phyloP scores from a whole-genome alignment of 2,113 vertebrate species.

The Amazona vittata region DNA sequence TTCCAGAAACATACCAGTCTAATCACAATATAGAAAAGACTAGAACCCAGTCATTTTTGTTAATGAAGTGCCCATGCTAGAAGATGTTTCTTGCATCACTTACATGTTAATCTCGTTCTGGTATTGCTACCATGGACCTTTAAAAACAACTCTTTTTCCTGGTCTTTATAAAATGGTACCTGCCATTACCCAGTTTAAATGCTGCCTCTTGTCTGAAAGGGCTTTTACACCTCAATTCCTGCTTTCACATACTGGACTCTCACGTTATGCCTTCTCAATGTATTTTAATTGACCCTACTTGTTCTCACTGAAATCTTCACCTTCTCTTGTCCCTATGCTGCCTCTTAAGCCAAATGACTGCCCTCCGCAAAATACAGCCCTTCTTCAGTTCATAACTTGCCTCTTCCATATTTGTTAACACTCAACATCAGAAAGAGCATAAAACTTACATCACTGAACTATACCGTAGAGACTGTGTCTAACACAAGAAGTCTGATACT shows the following conservation, averaged over 20 bases:
- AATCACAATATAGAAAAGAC: not conserved
- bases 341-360: not conserved
- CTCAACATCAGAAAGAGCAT: not conserved
- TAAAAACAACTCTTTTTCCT: not conserved
- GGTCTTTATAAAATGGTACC: not conserved
- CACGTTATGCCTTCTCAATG: not conserved
- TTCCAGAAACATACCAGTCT: not conserved
- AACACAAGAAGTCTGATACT: not conserved
- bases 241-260: not conserved
- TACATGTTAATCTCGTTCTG: not conserved
- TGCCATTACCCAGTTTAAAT: not conserved
- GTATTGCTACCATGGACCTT: not conserved
- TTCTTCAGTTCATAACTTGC: not conserved
- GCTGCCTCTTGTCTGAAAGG: not conserved
- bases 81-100: not conserved
- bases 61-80: not conserved
- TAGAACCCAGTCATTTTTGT: not conserved
- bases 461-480: not conserved
- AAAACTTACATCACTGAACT: not conserved
- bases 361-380: not conserved
- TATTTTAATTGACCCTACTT: not conserved
- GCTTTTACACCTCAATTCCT: not conserved
- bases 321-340: not conserved
- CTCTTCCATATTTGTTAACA: not conserved
- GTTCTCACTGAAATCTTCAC: not conserved